A percentile compares a stretch with the other conserved stretches of the same genome.
phyloP scores from a whole-genome alignment of 2,113 vertebrate species.

The Oplegnathus fasciatus region DNA sequence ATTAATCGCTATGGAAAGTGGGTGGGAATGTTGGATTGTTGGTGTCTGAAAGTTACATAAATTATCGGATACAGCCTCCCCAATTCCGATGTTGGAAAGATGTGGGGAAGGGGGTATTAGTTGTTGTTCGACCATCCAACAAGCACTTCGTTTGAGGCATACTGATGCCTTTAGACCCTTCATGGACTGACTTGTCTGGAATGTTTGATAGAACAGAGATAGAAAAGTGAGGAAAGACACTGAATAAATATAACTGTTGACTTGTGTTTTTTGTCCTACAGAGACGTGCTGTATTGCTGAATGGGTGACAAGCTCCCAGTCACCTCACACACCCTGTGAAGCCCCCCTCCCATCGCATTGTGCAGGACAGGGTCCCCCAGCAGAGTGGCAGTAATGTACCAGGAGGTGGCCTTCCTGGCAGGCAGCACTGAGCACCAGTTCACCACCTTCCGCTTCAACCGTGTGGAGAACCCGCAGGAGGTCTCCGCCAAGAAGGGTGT shows the following conservation, averaged over 20 bases:
- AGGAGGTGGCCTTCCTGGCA: conserved; percentile 90
- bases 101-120: not conserved
- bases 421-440: conserved; percentile 89
- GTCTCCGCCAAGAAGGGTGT: conserved; percentile 89
- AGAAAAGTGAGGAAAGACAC: not conserved
- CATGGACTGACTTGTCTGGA: not conserved
- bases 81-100: not conserved
- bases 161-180: not conserved
- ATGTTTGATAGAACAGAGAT: not conserved
- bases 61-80: too few species aligned
- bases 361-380: conserved; percentile 51
- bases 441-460: conserved; percentile 86
- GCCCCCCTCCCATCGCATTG: conserved; percentile 21
- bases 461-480: conserved; percentile 86
- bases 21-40: not conserved
- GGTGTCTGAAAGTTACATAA: not conserved
- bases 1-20: not conserved
- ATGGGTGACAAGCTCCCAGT: conserved; percentile 64
- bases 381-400: conserved; percentile 82
- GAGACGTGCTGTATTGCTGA: conserved; percentile 68
- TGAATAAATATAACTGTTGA: not conserved
- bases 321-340: conserved; percentile 50
- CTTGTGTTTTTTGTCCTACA: conserved; percentile 47
- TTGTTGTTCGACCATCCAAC: not conserved
- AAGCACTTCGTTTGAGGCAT: not conserved